Evolutionary conservation across 2,888 invertebrate species (phyloP).

Genomic region (Carabus problematicus): DNA sequence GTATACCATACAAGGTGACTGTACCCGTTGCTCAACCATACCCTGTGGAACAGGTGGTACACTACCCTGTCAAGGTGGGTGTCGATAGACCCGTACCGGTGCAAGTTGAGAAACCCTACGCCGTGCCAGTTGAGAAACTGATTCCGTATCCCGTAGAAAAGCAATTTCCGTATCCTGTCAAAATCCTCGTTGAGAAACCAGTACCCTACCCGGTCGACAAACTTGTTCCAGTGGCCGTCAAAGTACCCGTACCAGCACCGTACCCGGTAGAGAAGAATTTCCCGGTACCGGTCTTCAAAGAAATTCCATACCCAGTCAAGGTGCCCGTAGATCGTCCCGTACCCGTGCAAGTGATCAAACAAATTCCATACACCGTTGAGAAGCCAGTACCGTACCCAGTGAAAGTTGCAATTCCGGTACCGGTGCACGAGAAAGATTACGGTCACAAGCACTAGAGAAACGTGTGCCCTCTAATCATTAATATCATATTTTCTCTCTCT

Average conservation of each 20-base stretch:
- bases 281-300: slow-evolving; percentile 73
- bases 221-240: slow-evolving; percentile 74
- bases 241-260: slow-evolving; percentile 69
- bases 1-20: slow-evolving; percentile 71
- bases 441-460: slow-evolving; percentile 6
- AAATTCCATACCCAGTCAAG: slow-evolving; percentile 74
- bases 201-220: slow-evolving; percentile 76
- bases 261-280: slow-evolving; percentile 70
- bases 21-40: slow-evolving; percentile 74
- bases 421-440: slow-evolving; percentile 23
- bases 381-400: slow-evolving; percentile 67
- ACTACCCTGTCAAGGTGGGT: slow-evolving; percentile 70
- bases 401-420: slow-evolving; percentile 63
- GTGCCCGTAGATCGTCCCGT: slow-evolving; percentile 75
- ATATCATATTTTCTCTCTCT: background rate
- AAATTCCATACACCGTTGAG: slow-evolving; percentile 67
- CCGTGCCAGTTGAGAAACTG: slow-evolving; percentile 73
- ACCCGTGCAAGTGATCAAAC: slow-evolving; percentile 69
- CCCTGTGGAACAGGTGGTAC: slow-evolving; percentile 74
- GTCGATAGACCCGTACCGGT: slow-evolving; percentile 72
- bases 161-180: slow-evolving; percentile 66
- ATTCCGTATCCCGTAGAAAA: slow-evolving; percentile 68
- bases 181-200: slow-evolving; percentile 70
- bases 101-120: slow-evolving; percentile 68
- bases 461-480: too few relatives aligned